Evolutionary conservation across 2,888 invertebrate species (phyloP).

Genomic region (Hartigia nigra): DNA sequence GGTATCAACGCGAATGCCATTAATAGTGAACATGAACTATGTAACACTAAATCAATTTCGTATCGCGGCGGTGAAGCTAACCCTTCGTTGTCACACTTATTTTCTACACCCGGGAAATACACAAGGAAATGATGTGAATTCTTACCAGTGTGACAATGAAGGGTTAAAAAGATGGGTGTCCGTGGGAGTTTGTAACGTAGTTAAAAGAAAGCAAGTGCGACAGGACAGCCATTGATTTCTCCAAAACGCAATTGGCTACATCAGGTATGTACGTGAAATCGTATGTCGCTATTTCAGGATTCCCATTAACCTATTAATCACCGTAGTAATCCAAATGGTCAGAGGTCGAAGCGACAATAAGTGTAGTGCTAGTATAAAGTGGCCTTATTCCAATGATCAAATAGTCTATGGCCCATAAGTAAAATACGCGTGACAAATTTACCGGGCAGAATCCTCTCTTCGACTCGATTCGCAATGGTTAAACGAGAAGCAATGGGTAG

Average conservation of each 20-base stretch:
- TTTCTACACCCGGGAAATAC: too few relatives aligned
- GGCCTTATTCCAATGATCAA: not conserved
- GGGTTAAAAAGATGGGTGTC: not conserved
- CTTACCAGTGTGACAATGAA: too few relatives aligned
- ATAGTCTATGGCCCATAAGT: not conserved
- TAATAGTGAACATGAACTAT: not conserved
- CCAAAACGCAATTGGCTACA: not conserved
- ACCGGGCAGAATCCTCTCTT: not conserved
- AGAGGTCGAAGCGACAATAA: not conserved
- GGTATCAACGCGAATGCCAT: not conserved
- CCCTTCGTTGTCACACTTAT: too few relatives aligned
- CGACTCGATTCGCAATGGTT: not conserved
- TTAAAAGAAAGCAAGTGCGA: not conserved
- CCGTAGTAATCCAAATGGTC: not conserved
- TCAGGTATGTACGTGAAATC: not conserved
- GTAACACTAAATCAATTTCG: not conserved
- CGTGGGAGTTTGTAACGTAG: not conserved
- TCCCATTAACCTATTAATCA: not conserved
- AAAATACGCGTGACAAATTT: not conserved
- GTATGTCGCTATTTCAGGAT: not conserved
- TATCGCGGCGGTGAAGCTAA: not conserved
- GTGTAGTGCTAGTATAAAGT: not conserved
- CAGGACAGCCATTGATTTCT: not conserved
- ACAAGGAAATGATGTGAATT: too few relatives aligned
- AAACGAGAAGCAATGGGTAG: not conserved